phyloP scores from a whole-genome alignment of 1,140 invertebrate genomes.

The Anoplophora glabripennis region DNA sequence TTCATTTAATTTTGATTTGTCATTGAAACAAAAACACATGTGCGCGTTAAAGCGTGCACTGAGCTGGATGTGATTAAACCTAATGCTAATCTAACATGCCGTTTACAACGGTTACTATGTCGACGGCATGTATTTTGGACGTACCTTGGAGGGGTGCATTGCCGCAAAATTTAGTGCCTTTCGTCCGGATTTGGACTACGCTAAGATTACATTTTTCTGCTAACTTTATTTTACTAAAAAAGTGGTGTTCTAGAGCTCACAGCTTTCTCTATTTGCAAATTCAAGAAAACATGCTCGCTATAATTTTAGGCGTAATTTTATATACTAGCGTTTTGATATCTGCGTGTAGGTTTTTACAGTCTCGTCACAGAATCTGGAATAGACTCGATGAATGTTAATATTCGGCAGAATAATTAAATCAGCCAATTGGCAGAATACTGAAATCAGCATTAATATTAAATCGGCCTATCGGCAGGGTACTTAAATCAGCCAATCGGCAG shows the following conservation, averaged over 20 bases:
- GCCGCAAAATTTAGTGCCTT: constrained; percentile 42
- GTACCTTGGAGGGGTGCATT: constrained; percentile 44
- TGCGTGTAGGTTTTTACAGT: constrained; percentile 5
- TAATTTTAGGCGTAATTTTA: not conserved
- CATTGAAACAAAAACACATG: constrained; percentile 21
- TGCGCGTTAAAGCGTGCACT: constrained; percentile 33
- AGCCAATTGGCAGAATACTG: too few relatives aligned
- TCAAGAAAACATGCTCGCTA: constrained; percentile 12
- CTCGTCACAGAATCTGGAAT: not conserved
- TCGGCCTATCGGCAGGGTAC: too few relatives aligned
- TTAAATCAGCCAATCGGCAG: too few relatives aligned
- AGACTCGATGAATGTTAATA: not conserved
- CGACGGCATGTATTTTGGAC: constrained; percentile 35
- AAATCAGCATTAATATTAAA: too few relatives aligned
- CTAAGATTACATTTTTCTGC: constrained; percentile 19
- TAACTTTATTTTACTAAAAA: constrained; percentile 22
- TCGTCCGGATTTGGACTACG: constrained; percentile 24
- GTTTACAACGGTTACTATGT: constrained; percentile 18
- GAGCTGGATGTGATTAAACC: constrained; percentile 30
- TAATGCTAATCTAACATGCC: constrained; percentile 25
- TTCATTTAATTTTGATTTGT: constrained; percentile 26
- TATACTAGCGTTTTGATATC: constrained; percentile 7
- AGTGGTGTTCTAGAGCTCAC: constrained; percentile 38
- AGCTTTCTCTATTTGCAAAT: constrained; percentile 24
- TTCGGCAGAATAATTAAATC: too few relatives aligned